Percentiles rank a stretch among this genome's conserved stretches.
Conservation (phyloP, 92 coral and sea anemone species). For the Palythoa grandiflora region DNA sequence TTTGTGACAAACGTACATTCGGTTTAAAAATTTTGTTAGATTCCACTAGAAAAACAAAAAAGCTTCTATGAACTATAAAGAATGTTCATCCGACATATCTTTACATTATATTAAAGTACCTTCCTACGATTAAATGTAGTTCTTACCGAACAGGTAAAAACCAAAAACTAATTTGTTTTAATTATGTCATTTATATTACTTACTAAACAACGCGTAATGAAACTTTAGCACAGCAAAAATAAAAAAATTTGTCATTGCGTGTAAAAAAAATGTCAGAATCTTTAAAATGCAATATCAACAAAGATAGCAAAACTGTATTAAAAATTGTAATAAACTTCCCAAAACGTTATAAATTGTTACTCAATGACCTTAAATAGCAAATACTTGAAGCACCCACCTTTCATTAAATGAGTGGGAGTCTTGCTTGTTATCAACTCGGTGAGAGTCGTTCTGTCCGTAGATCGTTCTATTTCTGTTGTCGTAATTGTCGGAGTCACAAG, state of each 20-base stretch:
- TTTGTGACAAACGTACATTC: neutral
- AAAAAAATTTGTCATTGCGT: too few relatives aligned
- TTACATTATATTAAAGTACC: neutral
- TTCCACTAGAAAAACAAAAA: neutral
- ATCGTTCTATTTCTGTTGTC: slow-evolving; percentile 20
- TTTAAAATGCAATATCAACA: too few relatives aligned
- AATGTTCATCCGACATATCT: too few relatives aligned
- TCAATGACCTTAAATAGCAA: neutral
- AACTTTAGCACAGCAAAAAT: too few relatives aligned
- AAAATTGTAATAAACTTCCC: too few relatives aligned
- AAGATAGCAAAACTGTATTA: too few relatives aligned
- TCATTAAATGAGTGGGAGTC: neutral
- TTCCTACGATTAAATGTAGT: neutral
- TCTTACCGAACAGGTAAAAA: too few relatives aligned
- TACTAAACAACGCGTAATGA: too few relatives aligned
- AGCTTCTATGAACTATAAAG: neutral
- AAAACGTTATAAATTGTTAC: neutral
- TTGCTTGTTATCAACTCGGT: slow-evolving; percentile 29
- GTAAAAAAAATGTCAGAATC: too few relatives aligned
- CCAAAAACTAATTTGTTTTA: too few relatives aligned
- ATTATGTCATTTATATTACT: too few relatives aligned
- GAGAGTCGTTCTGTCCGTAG: slow-evolving; percentile 23
- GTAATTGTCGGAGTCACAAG: slow-evolving; percentile 26
- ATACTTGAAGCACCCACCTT: neutral
- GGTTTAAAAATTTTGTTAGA: neutral